Conservation (phyloP, 2,888 invertebrate species). For the Drosophila leonis region DNA sequence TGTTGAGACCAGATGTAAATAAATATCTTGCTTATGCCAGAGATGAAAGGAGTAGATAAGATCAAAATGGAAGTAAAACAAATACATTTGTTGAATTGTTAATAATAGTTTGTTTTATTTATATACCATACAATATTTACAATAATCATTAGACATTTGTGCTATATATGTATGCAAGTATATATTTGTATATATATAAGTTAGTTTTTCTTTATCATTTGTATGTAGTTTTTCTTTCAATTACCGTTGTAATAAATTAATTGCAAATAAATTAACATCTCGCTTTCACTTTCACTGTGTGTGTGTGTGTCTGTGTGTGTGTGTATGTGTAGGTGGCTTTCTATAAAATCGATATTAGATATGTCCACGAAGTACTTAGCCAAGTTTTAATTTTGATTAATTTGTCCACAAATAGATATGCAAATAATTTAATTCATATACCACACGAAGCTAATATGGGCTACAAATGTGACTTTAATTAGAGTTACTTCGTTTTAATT, state of each 20-base stretch:
- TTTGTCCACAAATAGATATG: constrained; percentile 65
- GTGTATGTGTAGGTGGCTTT: constrained; percentile 7
- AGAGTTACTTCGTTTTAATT: constrained; percentile 33
- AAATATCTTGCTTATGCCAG: neutral
- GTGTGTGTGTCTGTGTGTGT: constrained; percentile 1
- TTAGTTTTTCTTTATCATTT: constrained; percentile 36
- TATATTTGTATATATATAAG: constrained; percentile 17
- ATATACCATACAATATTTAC: constrained; percentile 69
- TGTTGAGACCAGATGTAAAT: neutral
- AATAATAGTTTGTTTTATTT: constrained; percentile 47
- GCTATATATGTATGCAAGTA: constrained; percentile 46
- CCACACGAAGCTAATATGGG: constrained; percentile 25
- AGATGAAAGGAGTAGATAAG: too few relatives aligned
- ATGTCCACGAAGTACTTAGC: constrained; percentile 34
- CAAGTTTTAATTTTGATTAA: constrained; percentile 64
- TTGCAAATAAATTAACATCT: constrained; percentile 59
- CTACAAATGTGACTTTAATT: constrained; percentile 36
- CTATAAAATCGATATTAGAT: constrained; percentile 33
- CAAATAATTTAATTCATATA: constrained; percentile 58
- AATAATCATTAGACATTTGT: constrained; percentile 68
- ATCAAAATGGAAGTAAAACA: neutral
- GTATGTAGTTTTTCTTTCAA: constrained; percentile 33
- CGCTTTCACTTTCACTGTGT: constrained; percentile 21
- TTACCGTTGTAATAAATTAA: constrained; percentile 36
- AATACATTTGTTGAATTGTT: constrained; percentile 9